Evolutionary conservation across 2,113 vertebrate genomes (phyloP), one percentile per base, ranked within the genome.

Genomic region (Anser brachyrhynchus): DNA sequence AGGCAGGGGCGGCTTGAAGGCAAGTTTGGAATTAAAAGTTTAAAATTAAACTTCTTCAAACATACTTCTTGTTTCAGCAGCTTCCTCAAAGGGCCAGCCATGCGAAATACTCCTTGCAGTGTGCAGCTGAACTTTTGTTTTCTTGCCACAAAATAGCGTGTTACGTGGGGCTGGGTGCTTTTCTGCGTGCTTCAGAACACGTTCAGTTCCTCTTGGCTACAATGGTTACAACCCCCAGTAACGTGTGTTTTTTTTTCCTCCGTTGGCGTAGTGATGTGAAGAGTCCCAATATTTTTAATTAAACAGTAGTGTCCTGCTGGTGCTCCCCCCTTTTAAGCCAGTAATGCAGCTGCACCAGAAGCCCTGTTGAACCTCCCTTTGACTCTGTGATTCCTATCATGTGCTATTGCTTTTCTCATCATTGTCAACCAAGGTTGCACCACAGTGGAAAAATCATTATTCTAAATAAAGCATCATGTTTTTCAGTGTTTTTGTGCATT

Each of bases 371-470:
- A 57, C 72, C 26, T 81, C 69, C 49, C 67, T 41, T 92, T 9
- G 29, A 55, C 35, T 62, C 15, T 87, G 3, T 64, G 52, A 69
- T 81, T 89, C 61, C 65, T 72, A 33, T 87, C 43, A 49, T n/a
- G 39, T 86, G 82, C 73, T 88, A 16, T 69, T 94, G 70, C 78
- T 83, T 79, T 93, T 80, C 77, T 62, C 69, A 54, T 96, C 31
- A 4, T 54, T 82, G 57, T 78, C 52, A 81, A 29, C 70, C 67
- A 29, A 84, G 66, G 61, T n/a, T 74, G 76, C 52, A 65, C 59
- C 65, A 61, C 52, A 65, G 44, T 89, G 83, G 95, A 92, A 95
- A 92, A 91, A 93, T 87, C 61, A 74, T 95, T 94, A 88, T 86
- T 93, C 86, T 90, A 95, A 94, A 87, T 87, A 94, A 89, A 94